Evolutionary conservation across 1,140 invertebrate species (phyloP).

Genomic region (Rhizoglyphus robini): DNA sequence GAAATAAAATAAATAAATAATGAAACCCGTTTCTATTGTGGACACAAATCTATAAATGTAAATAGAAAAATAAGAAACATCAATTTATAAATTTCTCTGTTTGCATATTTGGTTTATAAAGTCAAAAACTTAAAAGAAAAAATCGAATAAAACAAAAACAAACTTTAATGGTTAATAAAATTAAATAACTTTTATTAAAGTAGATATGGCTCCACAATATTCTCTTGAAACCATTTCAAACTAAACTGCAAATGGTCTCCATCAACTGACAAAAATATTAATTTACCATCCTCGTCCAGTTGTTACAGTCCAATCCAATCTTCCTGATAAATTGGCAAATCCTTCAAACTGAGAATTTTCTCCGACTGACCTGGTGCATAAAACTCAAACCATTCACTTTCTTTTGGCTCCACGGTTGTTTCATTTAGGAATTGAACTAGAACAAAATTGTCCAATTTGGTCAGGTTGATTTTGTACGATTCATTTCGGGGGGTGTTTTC

Average conservation of each 20-base stretch:
- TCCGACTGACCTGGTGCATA: constrained; percentile 38
- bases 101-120: no score
- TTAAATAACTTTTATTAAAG: no score
- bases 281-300: constrained; percentile 54
- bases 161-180: no score
- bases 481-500: constrained; percentile 46
- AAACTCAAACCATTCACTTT: constrained; percentile 49
- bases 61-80: no score
- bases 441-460: constrained; percentile 67
- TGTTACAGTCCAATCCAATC: constrained; percentile 69
- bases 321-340: constrained; percentile 38
- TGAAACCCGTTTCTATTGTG: no score
- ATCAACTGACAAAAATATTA: constrained; percentile 58
- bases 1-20: no score
- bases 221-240: constrained; percentile 64
- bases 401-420: constrained; percentile 74
- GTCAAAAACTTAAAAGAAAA: no score
- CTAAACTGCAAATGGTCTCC: constrained; percentile 78
- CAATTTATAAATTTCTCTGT: no score
- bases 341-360: constrained; percentile 33
- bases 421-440: constrained; percentile 84
- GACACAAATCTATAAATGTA: no score
- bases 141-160: no score
- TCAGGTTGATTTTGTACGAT: constrained; percentile 55
- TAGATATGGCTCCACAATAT: constrained; percentile 62